phyloP scores from a whole-genome alignment of 2,113 vertebrate species.

The Porphyrio hochstetteri region DNA sequence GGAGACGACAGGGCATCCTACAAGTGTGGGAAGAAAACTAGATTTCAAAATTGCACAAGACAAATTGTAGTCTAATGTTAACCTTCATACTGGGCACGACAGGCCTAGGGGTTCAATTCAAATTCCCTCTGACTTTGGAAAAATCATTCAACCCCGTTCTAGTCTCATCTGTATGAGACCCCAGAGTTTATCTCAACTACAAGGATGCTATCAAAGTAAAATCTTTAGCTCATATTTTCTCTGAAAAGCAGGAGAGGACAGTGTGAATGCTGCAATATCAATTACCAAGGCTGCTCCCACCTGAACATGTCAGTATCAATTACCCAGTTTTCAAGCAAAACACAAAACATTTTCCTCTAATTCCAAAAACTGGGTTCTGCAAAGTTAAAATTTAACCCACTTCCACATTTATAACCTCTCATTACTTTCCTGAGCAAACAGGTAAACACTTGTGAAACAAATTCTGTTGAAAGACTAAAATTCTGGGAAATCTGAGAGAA shows the following conservation, averaged over 20 bases:
- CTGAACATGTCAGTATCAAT: background rate
- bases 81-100: rapidly evolving
- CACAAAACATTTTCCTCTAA: background rate
- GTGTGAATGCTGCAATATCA: background rate
- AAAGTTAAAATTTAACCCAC: background rate
- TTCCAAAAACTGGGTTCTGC: background rate
- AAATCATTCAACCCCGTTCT: background rate
- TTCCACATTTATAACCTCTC: background rate
- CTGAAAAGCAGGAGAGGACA: background rate
- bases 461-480: background rate
- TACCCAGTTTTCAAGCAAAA: background rate
- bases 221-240: background rate
- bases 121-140: background rate
- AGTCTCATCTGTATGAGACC: background rate
- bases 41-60: background rate
- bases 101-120: background rate
- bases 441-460: background rate
- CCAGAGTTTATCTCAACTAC: background rate
- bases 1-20: background rate
- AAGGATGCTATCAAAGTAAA: background rate
- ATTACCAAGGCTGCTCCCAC: background rate
- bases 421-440: background rate
- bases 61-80: background rate
- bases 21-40: background rate
- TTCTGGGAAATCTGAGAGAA: background rate